Conservation (phyloP, 1,140 invertebrate species). For the Coenobita brevimanus region DNA sequence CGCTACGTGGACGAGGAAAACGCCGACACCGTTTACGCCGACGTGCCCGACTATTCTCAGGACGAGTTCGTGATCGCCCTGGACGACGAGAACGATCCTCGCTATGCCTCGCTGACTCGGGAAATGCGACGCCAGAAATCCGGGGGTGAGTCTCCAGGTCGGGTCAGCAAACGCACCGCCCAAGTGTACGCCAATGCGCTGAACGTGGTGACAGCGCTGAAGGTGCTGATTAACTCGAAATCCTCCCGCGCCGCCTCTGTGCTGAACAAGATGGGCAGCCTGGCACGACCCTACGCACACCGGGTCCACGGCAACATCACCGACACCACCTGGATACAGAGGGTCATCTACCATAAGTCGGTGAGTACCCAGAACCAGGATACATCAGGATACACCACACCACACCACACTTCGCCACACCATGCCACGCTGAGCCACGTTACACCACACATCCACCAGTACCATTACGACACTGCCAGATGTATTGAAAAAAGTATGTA, state of each 20-base stretch:
- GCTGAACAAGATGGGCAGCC: conserved; percentile 64
- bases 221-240: conserved; percentile 69
- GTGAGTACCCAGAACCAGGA: conserved; percentile 19
- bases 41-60: conserved; percentile 68
- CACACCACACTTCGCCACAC: no score
- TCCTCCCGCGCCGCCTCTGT: conserved; percentile 60
- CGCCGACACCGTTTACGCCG: conserved; percentile 68
- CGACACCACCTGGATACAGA: conserved; percentile 68
- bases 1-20: conserved; percentile 67
- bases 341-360: conserved; percentile 65
- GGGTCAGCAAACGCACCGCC: conserved; percentile 61
- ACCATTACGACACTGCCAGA: no score
- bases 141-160: conserved; percentile 61
- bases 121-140: conserved; percentile 39
- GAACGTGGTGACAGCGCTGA: conserved; percentile 66
- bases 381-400: no score
- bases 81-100: conserved; percentile 69
- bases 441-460: no score
- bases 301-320: conserved; percentile 59
- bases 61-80: conserved; percentile 69
- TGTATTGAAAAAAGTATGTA: no score
- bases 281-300: conserved; percentile 66
- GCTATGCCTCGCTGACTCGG: conserved; percentile 64
- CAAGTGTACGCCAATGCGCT: conserved; percentile 65
- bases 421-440: no score